Percentiles rank a stretch among this genome's conserved stretches.
These are phyloP conservation scores for Cataglyphis albicans DNA, from an alignment of 2,888 invertebrate genomes.

Conservation along the genomic window DNA sequence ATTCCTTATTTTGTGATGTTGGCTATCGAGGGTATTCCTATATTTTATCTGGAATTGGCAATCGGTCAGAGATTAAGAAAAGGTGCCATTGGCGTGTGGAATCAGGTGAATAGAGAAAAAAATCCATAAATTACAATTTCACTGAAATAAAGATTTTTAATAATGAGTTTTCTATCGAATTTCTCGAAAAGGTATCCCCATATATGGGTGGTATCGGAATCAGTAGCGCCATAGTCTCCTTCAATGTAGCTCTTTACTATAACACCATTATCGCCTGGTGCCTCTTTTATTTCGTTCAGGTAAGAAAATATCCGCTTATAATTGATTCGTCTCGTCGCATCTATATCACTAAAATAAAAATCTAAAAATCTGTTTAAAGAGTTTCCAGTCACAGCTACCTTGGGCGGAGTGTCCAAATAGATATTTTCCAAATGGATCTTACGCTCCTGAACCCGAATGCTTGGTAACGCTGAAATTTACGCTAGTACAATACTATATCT, in stretches of 20 bases:
- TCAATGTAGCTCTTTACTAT: slow-evolving; percentile 98
- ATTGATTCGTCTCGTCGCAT: not conserved
- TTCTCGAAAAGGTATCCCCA: slow-evolving; percentile 89
- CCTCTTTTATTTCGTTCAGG: slow-evolving; percentile 96
- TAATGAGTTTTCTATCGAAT: not conserved
- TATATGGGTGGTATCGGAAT: slow-evolving; percentile 96
- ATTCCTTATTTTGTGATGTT: slow-evolving; percentile 99
- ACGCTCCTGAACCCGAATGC: slow-evolving; percentile 93
- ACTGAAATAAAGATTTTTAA: not conserved
- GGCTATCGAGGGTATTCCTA: slow-evolving; percentile 97
- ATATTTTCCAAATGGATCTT: slow-evolving; percentile 93
- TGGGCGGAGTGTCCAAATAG: slow-evolving; percentile 97
- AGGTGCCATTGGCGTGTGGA: slow-evolving; percentile 98
- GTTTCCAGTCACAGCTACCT: slow-evolving; percentile 96
- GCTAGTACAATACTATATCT: not conserved
- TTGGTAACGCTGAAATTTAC: slow-evolving; percentile 87
- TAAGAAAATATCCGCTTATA: slow-evolving; percentile 68
- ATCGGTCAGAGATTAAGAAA: slow-evolving; percentile 97
- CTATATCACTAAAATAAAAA: not conserved
- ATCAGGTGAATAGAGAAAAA: slow-evolving; percentile 87
- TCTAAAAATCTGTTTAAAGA: slow-evolving; percentile 85
- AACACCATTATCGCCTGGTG: slow-evolving; percentile 99
- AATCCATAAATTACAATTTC: not conserved
- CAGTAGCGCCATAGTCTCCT: slow-evolving; percentile 97
- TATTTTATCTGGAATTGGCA: slow-evolving; percentile 97